These are phyloP conservation scores for Drosophila borealis DNA, from an alignment of 2,888 invertebrate species.

Conservation along the genomic window DNA sequence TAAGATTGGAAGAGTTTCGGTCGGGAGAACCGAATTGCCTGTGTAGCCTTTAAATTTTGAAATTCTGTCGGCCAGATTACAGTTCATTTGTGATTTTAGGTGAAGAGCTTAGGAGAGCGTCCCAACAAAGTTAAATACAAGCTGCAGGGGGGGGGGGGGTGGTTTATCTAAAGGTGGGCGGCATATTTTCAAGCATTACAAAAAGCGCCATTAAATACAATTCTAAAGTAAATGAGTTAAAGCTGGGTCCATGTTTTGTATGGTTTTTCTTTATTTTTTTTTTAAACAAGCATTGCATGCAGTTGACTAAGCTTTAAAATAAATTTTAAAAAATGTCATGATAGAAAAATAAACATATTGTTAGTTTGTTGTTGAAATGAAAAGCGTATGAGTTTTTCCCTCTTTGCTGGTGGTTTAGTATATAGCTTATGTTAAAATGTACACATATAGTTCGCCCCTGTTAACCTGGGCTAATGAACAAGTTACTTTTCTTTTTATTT, in stretches of 20 bases:
- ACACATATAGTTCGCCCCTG: constrained; percentile 33
- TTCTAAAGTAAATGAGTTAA: constrained; percentile 50
- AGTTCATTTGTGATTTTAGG: neutral
- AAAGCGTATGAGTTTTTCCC: constrained; percentile 40
- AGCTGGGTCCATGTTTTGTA: constrained; percentile 38
- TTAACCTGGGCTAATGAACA: constrained; percentile 78
- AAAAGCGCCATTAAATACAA: constrained; percentile 63
- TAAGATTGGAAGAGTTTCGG: constrained; percentile 6
- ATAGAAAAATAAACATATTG: constrained; percentile 31
- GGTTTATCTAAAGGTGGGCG: constrained; percentile 58
- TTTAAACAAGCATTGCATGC: constrained; percentile 66
- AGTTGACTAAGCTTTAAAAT: constrained; percentile 57
- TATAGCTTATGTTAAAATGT: constrained; percentile 28
- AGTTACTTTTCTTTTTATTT: constrained; percentile 69
- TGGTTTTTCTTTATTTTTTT: constrained; percentile 3
- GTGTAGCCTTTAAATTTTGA: constrained; percentile 27
- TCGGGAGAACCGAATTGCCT: constrained; percentile 11
- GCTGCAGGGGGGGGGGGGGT: constrained; percentile 10
- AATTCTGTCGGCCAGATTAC: constrained; percentile 20
- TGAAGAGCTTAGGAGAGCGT: constrained; percentile 6
- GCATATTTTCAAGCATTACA: constrained; percentile 65
- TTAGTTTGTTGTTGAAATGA: constrained; percentile 29
- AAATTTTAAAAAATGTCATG: constrained; percentile 41
- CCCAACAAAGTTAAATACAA: constrained; percentile 45
- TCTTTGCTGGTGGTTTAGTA: constrained; percentile 28